Percentiles rank a stretch among this genome's conserved stretches.
Evolutionary conservation across 2,113 vertebrate species (phyloP).

Genomic region (Mandrillus leucophaeus): DNA sequence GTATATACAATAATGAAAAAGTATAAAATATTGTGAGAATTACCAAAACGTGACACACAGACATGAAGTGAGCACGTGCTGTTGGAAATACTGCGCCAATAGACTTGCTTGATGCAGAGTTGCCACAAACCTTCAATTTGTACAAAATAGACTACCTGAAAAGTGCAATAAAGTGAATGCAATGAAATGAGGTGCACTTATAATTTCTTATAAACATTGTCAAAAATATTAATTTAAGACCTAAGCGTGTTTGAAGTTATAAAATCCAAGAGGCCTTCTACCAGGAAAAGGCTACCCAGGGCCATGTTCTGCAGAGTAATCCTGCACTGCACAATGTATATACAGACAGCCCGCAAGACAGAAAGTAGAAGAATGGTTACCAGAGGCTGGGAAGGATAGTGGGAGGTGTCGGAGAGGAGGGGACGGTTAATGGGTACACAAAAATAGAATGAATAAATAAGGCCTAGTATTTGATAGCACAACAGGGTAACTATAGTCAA

Average conservation of each 20-base stretch:
- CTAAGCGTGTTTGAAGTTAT: neutral
- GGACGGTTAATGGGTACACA: too few species aligned
- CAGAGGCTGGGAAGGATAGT: too few species aligned
- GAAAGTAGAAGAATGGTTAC: too few species aligned
- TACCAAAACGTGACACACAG: neutral
- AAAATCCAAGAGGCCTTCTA: neutral
- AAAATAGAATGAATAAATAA: too few species aligned
- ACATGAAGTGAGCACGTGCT: neutral
- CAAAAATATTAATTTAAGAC: neutral
- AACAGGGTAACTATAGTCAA: too few species aligned
- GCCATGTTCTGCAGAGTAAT: neutral
- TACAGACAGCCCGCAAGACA: neutral
- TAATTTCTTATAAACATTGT: neutral
- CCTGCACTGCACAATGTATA: accelerated
- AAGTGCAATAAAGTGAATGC: neutral
- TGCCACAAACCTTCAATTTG: neutral
- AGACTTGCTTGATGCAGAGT: neutral
- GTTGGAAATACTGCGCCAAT: neutral
- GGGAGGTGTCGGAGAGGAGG: too few species aligned
- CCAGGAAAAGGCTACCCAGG: neutral
- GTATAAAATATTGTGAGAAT: neutral
- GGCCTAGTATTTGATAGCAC: too few species aligned
- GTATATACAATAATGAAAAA: neutral
- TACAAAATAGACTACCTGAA: neutral
- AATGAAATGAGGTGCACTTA: neutral